Evolutionary conservation across 2,797 vertebrate genomes (phyloP), one percentile per base, ranked within the genome.

Genomic region (Taeniopygia guttata): DNA sequence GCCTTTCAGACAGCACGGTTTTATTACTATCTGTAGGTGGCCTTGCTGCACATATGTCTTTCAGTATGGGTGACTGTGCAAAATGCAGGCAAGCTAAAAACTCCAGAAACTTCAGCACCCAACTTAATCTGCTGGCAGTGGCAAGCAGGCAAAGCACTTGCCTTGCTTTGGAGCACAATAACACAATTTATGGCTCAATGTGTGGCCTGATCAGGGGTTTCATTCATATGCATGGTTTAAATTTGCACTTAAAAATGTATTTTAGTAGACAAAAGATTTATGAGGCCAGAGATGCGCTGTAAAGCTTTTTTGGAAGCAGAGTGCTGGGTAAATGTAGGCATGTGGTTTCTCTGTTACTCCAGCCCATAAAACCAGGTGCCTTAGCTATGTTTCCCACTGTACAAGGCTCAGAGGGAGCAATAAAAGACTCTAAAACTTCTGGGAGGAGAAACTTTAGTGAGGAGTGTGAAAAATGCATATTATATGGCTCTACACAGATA

Each of bases 1-100:
- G 96, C 78, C 94, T 97, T 97, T 94, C 91, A 96, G 94, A 89
- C 91, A 88, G 95, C 74, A 77, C 0, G 51, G 85, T 77, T 94
- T 96, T 92, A 89, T 96, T 95, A 82, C 86, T 94, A 81, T 94
- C 87, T 91, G 87, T 95, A 90, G 81, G 93, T 93, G 93, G 96
- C 95, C 92, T 95, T 92, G 84, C 94, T 94, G 78, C 84, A 76
- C 10, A 3, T 87, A 51, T 66, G 80, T 73, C 93, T 95, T 86
- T 94, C 87, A 89, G 84, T 78, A 62, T 67, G 85, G 55, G 68
- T 90, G 95, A 91, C 72, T 93, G 74, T 91, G 95, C 92, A 91
- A 91, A 95, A 93, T 34, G n/a, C 76, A 62, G 48, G 19, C 52
- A 55, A 73, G 66, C 55, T 64, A 15, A 69, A 87, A 93, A 59